Base-by-base conservation (phyloP, 2,888 invertebrate species). In the Spodoptera littoralis region DNA sequence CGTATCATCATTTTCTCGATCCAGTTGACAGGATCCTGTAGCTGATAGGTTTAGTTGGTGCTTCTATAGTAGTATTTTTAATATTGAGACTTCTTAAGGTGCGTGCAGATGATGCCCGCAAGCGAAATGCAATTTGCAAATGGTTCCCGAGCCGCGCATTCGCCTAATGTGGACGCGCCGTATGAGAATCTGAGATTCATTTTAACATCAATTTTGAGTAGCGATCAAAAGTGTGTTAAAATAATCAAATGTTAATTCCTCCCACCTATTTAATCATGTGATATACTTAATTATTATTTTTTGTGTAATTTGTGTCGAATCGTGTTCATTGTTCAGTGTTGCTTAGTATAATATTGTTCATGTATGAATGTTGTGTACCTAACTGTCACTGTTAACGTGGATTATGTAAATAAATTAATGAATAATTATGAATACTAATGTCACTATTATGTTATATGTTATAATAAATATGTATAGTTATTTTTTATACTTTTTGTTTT, bases 201-300 rank as follows among this genome's bases (percentile, higher is more conserved):
- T 30, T 30, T 30, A 30, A 30, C 30, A 30, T 30, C 1, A 30
- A 30, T 6, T 6, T 36, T 36, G 6, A 9, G n/a, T 47, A 55
- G 42, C 43, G 30, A 51, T 60, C n/a, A 44, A 57, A 55, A 27
- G n/a, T 50, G 36, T 45, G 18, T 36, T 44, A 44, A 51, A 13
- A 5, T 13, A 56, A 56, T 36, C 13, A 11, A 22, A 27, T 67
- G 49, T 53, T 57, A 58, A 68, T 68, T 66, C 45, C 13, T 75
- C 85, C 85, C 83, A 84, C 84, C 84, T 73, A 59, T 60, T 36
- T 74, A 79, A 85, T 82, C 77, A 80, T 85, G 84, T 85, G 82
- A 84, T 85, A 84, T 70, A 59, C 65, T 68, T 73, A 66, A 63
- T 73, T 56, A 72, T 59, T 56, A 72, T 59, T 66, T 66, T 47